phyloP scores from a whole-genome alignment of 1,140 invertebrate species.

The Caerostris extrusa region DNA sequence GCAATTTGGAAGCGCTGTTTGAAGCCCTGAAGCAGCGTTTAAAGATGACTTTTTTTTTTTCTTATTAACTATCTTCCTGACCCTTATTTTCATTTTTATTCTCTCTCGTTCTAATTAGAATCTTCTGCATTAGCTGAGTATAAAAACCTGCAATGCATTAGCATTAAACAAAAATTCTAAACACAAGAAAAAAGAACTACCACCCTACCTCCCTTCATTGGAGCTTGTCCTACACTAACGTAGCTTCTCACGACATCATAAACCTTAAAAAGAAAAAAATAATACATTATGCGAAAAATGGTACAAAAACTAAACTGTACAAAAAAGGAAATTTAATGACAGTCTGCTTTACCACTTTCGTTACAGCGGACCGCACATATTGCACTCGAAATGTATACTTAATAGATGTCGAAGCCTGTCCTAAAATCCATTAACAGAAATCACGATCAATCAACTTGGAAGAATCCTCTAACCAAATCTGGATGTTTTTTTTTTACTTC shows the following conservation, averaged over 20 bases:
- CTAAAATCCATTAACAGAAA: slow-evolving; percentile 18
- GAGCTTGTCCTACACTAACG: no score
- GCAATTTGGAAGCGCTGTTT: slow-evolving; percentile 60
- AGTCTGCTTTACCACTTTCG: no score
- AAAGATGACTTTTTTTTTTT: slow-evolving; percentile 67
- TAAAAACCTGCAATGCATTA: slow-evolving; percentile 47
- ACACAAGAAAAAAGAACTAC: not conserved
- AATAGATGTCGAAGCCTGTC: slow-evolving; percentile 47
- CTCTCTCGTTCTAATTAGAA: slow-evolving; percentile 37
- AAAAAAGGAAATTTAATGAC: not conserved
- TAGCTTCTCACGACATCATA: no score
- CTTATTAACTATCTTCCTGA: slow-evolving; percentile 29
- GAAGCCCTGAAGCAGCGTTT: slow-evolving; percentile 52
- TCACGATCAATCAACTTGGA: slow-evolving; percentile 36
- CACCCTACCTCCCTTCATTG: no score
- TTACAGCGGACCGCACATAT: not conserved
- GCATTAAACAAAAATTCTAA: slow-evolving; percentile 17
- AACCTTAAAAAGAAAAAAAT: no score
- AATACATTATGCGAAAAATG: no score
- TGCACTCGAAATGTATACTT: not conserved
- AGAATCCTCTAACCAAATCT: slow-evolving; percentile 6
- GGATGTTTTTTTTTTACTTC: not conserved
- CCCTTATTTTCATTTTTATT: slow-evolving; percentile 2
- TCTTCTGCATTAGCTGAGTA: slow-evolving; percentile 52
- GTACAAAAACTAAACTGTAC: not conserved